Evolutionary conservation across 2,888 invertebrate genomes (phyloP).

Genomic region (Dermolepida albohirtum): DNA sequence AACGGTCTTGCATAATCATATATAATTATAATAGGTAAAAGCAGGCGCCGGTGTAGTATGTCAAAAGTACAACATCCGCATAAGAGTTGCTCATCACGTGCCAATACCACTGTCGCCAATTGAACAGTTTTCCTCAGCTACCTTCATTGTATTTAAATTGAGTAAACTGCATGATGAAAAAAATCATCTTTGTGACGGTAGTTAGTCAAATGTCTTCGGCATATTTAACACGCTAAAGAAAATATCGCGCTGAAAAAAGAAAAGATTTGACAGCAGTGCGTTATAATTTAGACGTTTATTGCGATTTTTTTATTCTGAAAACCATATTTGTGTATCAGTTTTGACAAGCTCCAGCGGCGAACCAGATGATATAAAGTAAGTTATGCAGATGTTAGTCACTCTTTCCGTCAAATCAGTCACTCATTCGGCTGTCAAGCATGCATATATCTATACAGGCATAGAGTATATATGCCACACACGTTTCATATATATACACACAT

Average conservation of each 20-base stretch:
- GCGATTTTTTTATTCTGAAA: conserved; percentile 4
- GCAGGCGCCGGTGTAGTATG: conserved; percentile 29
- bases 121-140: conserved; percentile 27
- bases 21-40: conserved; percentile 13
- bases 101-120: conserved; percentile 35
- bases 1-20: conserved; percentile 26
- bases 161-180: conserved; percentile 20
- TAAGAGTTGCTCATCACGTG: conserved; percentile 34
- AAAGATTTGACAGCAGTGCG: background rate
- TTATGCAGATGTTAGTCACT: conserved; percentile 26
- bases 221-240: conserved; percentile 19
- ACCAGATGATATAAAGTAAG: conserved; percentile 28
- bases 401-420: conserved; percentile 31
- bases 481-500: conserved; percentile 23
- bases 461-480: conserved; percentile 30
- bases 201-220: conserved; percentile 25
- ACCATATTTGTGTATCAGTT: conserved; percentile 27
- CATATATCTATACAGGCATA: conserved; percentile 6
- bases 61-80: conserved; percentile 19
- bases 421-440: conserved; percentile 7
- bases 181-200: conserved; percentile 3
- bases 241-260: no score
- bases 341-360: conserved; percentile 18
- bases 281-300: conserved; percentile 11
- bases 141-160: conserved; percentile 39